These are phyloP conservation scores for Deroptyus accipitrinus DNA, from an alignment of 2,113 vertebrate species.

Conservation along the genomic window DNA sequence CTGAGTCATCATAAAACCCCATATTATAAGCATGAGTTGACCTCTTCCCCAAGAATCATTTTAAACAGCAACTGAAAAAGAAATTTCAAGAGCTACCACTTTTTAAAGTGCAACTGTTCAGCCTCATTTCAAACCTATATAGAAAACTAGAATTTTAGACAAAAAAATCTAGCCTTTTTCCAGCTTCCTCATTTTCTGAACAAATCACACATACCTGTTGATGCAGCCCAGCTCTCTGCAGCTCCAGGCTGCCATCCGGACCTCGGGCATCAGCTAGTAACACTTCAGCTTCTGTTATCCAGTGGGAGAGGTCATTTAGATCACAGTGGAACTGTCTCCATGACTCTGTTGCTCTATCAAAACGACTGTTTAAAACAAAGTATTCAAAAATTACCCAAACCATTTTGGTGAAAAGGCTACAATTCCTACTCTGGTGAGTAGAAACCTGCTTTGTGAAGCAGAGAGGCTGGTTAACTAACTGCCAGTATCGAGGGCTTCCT, in stretches of 20 bases:
- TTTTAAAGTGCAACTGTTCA: neutral
- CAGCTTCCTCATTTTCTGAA: neutral
- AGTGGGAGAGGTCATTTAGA: slow-evolving; percentile 86
- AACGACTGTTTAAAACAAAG: slow-evolving; percentile 73
- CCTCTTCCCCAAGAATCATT: neutral
- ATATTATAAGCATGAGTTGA: neutral
- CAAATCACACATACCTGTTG: slow-evolving; percentile 80
- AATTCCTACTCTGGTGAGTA: neutral
- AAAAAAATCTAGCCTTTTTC: neutral
- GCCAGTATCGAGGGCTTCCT: neutral
- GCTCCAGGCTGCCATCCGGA: slow-evolving; percentile 79
- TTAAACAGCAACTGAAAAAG: neutral
- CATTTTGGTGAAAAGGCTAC: accelerated
- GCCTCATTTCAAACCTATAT: neutral
- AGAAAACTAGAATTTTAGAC: neutral
- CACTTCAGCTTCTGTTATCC: slow-evolving; percentile 84
- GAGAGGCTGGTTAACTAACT: neutral
- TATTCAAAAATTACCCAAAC: neutral
- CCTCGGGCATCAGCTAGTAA: slow-evolving; percentile 73
- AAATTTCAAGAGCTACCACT: neutral
- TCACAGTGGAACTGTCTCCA: slow-evolving; percentile 93
- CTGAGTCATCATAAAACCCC: neutral
- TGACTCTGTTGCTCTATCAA: slow-evolving; percentile 83
- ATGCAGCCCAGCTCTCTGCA: slow-evolving; percentile 74
- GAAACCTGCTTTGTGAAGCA: neutral